A percentile compares a stretch with the other conserved stretches of the same genome.
These are phyloP conservation scores for Actinia equina DNA, from an alignment of 64 coral and sea anemone genomes.

Conservation along the genomic window DNA sequence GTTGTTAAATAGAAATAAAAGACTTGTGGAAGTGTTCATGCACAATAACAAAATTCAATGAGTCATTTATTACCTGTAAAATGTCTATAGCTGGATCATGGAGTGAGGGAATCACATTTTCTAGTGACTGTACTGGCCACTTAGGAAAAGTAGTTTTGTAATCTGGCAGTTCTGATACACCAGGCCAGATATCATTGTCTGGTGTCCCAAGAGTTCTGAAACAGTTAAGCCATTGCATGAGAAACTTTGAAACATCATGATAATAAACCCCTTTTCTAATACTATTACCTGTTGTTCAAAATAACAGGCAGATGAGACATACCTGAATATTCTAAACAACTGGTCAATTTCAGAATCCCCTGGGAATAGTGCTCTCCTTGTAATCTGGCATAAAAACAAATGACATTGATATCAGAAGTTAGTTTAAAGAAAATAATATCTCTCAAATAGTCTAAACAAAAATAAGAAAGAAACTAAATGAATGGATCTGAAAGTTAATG, in stretches of 20 bases:
- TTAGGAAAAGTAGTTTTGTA: constrained; percentile 94
- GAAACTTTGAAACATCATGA: too few species aligned
- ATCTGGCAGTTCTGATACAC: constrained; percentile 84
- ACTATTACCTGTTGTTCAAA: too few species aligned
- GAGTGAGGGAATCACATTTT: constrained; percentile 76
- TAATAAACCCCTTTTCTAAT: too few species aligned
- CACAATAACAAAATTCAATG: too few species aligned
- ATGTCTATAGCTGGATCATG: constrained; percentile 73
- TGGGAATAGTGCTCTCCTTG: constrained; percentile 93
- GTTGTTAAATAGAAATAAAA: too few species aligned
- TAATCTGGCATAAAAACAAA: constrained; percentile 48
- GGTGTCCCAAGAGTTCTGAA: constrained; percentile 92
- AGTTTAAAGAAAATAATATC: not conserved
- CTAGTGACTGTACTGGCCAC: constrained; percentile 90
- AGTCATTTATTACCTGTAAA: constrained; percentile 54
- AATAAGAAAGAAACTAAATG: too few species aligned
- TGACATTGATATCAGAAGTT: not conserved
- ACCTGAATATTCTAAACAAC: constrained; percentile 98
- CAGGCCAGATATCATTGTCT: constrained; percentile 95
- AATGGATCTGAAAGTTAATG: too few species aligned
- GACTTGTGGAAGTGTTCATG: too few species aligned
- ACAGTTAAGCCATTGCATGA: not conserved
- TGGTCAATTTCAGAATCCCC: constrained; percentile 99
- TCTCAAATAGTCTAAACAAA: too few species aligned
- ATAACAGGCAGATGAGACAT: too few species aligned